These are phyloP conservation scores for Sepiola atlantica DNA, from an alignment of 2,888 invertebrate species.

Conservation along the genomic window DNA sequence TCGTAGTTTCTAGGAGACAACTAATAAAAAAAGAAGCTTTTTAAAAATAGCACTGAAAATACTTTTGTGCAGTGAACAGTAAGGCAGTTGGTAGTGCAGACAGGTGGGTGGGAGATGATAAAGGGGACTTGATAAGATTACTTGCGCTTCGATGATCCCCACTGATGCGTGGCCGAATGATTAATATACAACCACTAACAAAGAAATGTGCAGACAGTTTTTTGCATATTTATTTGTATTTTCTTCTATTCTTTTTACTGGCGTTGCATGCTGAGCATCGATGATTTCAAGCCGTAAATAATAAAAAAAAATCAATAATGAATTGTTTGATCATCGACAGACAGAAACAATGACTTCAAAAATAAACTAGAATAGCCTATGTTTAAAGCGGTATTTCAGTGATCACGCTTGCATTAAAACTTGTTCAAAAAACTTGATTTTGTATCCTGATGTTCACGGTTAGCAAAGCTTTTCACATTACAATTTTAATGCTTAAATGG, in stretches of 20 bases:
- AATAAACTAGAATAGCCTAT: neutral
- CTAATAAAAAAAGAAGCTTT: neutral
- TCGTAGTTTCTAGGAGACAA: neutral
- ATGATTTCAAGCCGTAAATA: neutral
- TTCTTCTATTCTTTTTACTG: neutral
- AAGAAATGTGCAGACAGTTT: neutral
- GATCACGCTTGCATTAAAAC: too few relatives aligned
- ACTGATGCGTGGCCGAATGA: neutral
- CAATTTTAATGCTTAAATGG: too few relatives aligned
- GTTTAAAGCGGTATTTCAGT: too few relatives aligned
- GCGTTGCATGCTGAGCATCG: neutral
- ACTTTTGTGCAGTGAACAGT: neutral
- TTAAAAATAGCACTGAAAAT: neutral
- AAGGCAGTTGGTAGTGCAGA: neutral
- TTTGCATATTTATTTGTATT: neutral
- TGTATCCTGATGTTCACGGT: too few relatives aligned
- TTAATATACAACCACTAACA: neutral
- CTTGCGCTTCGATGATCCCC: neutral
- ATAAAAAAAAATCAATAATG: neutral
- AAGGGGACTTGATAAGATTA: neutral
- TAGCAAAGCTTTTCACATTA: too few relatives aligned
- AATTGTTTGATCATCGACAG: neutral
- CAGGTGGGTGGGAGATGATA: neutral
- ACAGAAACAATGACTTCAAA: neutral
- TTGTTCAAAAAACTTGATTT: too few relatives aligned